Evolutionary conservation across 2,797 vertebrate genomes (phyloP).

Genomic region (Tolypeutes matacus): DNA sequence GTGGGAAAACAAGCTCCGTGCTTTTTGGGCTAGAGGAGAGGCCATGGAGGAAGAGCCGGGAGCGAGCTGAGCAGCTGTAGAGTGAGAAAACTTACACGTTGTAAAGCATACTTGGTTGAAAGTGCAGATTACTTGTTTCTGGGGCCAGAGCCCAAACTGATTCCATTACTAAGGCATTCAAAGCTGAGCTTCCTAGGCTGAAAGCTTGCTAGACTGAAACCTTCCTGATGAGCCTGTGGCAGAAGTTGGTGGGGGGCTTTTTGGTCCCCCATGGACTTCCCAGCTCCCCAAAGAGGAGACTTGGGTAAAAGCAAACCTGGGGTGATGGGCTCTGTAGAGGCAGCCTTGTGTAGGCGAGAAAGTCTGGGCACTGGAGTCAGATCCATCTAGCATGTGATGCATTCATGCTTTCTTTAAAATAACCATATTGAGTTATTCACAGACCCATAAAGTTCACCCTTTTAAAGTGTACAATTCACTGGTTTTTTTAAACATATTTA

Average conservation of each 20-base stretch:
- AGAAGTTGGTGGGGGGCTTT: background rate
- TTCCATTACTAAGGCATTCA: background rate
- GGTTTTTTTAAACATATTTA: background rate
- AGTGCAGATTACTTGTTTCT: background rate
- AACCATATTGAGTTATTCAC: background rate
- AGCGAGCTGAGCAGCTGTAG: background rate
- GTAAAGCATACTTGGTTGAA: background rate
- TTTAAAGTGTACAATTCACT: background rate
- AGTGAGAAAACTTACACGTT: background rate
- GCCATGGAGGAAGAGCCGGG: background rate
- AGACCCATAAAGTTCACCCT: background rate
- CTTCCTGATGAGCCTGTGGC: background rate
- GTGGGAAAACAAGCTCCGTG: background rate
- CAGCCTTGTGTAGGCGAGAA: accelerated
- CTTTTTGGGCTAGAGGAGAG: background rate
- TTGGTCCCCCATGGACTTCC: background rate
- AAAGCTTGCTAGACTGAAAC: background rate
- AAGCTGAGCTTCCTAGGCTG: background rate
- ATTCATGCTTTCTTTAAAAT: background rate
- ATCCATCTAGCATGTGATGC: background rate
- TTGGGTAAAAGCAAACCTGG: too few relatives aligned
- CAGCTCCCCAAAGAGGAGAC: background rate
- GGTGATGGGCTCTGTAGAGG: background rate
- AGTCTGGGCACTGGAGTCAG: background rate
- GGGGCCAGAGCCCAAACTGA: background rate